Evolutionary conservation across 1,140 invertebrate genomes (phyloP).

Genomic region (Pachyrhynchus sulphureomaculatus): DNA sequence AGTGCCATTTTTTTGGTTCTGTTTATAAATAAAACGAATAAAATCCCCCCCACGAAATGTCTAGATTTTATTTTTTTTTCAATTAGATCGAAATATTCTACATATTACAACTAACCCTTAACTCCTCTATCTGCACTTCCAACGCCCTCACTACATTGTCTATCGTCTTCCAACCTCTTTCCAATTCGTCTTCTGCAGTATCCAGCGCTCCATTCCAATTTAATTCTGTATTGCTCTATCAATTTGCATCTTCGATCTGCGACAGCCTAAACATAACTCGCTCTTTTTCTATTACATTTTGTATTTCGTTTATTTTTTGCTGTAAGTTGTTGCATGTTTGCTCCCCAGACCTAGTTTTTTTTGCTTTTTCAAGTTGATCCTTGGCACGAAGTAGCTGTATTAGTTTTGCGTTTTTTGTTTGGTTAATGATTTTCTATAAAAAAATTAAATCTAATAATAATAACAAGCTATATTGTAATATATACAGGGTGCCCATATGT

Average conservation of each 20-base stretch:
- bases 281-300: constrained; percentile 55
- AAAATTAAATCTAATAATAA: too few species aligned
- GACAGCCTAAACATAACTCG: constrained; percentile 49
- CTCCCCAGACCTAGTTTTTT: constrained; percentile 40
- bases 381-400: constrained; percentile 28
- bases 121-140: constrained; percentile 53
- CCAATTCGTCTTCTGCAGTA: constrained; percentile 62
- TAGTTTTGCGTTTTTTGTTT: constrained; percentile 38
- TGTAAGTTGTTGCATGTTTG: constrained; percentile 37
- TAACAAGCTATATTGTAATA: too few species aligned
- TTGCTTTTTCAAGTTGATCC: constrained; percentile 34
- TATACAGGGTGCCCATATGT: too few species aligned
- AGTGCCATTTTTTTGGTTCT: too few species aligned
- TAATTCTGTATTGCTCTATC: constrained; percentile 61
- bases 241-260: constrained; percentile 64
- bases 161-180: constrained; percentile 58
- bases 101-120: too few species aligned
- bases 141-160: constrained; percentile 57
- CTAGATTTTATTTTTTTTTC: too few species aligned
- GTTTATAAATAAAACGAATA: too few species aligned
- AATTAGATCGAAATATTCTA: too few species aligned
- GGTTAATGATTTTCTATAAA: constrained; percentile 45
- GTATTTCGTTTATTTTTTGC: constrained; percentile 46
- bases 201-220: constrained; percentile 62
- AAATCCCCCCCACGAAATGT: too few species aligned